Percentiles rank a stretch among this genome's conserved stretches.
phyloP scores from a whole-genome alignment of 2,888 invertebrate genomes.

The Opisthograptis luteolata region DNA sequence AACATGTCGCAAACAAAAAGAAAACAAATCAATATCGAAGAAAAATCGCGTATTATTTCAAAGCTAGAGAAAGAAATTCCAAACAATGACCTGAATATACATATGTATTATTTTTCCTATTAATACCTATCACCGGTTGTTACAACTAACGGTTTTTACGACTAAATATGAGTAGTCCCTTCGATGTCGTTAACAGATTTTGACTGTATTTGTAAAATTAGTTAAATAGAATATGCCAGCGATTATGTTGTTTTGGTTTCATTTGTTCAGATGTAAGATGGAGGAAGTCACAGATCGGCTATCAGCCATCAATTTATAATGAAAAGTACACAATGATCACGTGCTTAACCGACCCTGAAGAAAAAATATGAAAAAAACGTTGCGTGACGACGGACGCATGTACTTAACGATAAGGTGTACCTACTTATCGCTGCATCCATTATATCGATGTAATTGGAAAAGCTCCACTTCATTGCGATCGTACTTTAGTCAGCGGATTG shows the following conservation, averaged over 20 bases:
- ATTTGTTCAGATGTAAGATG: conserved; percentile 17
- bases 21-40: too few species aligned
- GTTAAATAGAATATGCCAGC: neutral
- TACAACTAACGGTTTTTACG: too few species aligned
- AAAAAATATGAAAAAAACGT: conserved; percentile 37
- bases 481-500: conserved; percentile 3
- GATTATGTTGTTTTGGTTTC: conserved; percentile 11
- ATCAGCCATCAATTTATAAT: conserved; percentile 55
- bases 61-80: too few species aligned
- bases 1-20: too few species aligned
- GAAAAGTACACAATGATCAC: conserved; percentile 61
- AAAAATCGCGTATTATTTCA: too few species aligned
- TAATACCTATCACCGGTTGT: too few species aligned
- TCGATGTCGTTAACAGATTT: too few species aligned
- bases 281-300: conserved; percentile 23
- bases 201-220: too few species aligned
- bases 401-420: conserved; percentile 12
- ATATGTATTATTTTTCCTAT: too few species aligned
- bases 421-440: conserved; percentile 30
- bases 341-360: conserved; percentile 44
- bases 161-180: neutral
- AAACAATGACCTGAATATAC: too few species aligned
- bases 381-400: conserved; percentile 31
- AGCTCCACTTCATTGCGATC: conserved; percentile 11
- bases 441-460: conserved; percentile 28